Conservation (phyloP, 2,113 vertebrate genomes). For the Strix uralensis region DNA sequence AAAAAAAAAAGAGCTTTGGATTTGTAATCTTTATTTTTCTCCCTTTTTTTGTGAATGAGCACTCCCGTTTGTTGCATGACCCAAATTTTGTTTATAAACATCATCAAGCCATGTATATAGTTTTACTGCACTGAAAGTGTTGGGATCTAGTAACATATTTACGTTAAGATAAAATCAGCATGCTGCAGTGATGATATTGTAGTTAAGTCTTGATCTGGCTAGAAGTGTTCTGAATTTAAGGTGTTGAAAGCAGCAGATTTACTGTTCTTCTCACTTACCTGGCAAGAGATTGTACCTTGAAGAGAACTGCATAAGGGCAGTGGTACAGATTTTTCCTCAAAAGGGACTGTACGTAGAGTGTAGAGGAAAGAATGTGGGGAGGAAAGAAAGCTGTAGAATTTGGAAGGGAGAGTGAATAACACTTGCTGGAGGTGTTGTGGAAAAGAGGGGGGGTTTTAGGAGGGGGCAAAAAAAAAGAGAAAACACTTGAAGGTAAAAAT, state of each 20-base stretch:
- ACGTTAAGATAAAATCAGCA: neutral
- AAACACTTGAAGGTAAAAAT: neutral
- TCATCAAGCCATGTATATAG: neutral
- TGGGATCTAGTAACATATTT: neutral
- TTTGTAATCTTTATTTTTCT: neutral
- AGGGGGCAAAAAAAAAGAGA: neutral
- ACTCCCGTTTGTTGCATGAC: neutral
- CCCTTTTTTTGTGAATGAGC: neutral
- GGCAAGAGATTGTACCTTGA: neutral
- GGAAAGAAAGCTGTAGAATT: neutral
- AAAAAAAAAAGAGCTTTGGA: neutral
- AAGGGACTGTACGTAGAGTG: neutral
- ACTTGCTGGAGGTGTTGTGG: neutral
- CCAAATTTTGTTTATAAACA: neutral
- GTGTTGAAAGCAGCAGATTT: constrained; percentile 40
- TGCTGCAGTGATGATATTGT: neutral
- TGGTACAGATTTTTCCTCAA: neutral
- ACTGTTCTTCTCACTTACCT: neutral
- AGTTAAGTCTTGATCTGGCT: neutral
- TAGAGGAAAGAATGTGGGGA: neutral
- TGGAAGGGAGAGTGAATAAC: neutral
- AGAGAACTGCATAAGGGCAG: neutral
- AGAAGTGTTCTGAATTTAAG: neutral
- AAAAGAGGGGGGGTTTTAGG: neutral
- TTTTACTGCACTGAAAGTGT: neutral